Conservation (phyloP, 1,140 invertebrate species). For the Neelides sp. region DNA sequence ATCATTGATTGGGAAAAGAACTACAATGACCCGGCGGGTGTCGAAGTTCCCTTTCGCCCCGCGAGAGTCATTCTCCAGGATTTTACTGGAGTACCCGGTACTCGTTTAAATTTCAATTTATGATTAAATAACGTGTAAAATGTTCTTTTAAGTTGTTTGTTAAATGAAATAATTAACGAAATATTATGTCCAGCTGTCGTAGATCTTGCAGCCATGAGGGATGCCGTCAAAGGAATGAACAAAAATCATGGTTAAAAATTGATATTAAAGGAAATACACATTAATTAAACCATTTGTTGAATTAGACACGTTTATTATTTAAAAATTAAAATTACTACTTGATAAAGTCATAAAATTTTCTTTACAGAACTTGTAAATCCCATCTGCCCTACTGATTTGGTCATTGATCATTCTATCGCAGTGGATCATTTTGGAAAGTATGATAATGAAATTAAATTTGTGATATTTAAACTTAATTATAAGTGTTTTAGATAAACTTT, state of each 20-base stretch:
- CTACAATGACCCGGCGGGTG: slow-evolving; percentile 51
- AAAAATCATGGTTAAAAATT: slow-evolving; percentile 17
- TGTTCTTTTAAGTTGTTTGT: too few relatives aligned
- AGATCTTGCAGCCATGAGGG: slow-evolving; percentile 96
- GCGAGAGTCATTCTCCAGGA: slow-evolving; percentile 90
- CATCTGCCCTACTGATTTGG: slow-evolving; percentile 89
- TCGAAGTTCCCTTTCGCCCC: slow-evolving; percentile 94
- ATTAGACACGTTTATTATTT: too few relatives aligned
- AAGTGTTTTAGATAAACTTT: too few relatives aligned
- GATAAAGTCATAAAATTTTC: too few relatives aligned
- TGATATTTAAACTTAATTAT: too few relatives aligned
- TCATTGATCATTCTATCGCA: slow-evolving; percentile 97
- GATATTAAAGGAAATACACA: too few relatives aligned
- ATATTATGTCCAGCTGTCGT: slow-evolving; percentile 97
- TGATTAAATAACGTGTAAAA: too few relatives aligned
- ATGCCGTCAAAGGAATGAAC: slow-evolving; percentile 67
- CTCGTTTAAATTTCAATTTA: too few relatives aligned
- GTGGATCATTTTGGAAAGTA: slow-evolving; percentile 85
- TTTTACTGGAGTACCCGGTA: slow-evolving; percentile 91
- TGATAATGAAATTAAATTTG: too few relatives aligned
- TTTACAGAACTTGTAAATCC: slow-evolving; percentile 93
- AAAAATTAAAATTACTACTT: too few relatives aligned
- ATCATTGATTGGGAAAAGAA: slow-evolving; percentile 81
- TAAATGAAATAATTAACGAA: too few relatives aligned
- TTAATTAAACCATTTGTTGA: too few relatives aligned